Evolutionary conservation across 1,140 invertebrate species (phyloP), one percentile per base, ranked within the genome.

Genomic region (Antheraea mylitta): DNA sequence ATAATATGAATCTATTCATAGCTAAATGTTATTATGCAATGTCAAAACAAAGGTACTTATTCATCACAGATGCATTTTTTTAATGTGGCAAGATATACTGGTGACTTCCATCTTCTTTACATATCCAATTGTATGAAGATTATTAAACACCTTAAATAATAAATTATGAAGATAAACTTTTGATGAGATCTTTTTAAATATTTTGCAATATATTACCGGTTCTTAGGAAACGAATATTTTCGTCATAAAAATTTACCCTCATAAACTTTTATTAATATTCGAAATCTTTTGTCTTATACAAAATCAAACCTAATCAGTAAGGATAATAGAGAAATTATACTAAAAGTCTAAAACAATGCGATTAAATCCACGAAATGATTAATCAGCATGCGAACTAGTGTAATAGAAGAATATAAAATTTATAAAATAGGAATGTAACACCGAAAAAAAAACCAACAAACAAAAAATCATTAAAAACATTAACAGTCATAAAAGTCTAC

Each of bases 11-110:
- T 19, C 8, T 61, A 61, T 22, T 61, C 5, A 61, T 61, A 16
- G 10, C 45, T n/a, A 16, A 53, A 11, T 53, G 45, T 53, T 53
- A 53, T 80, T 83, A 80, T 81, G 77, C 76, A 74, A 73, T 64
- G 61, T 68, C 66, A 62, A 59, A 53, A 74, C 66, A 70, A 73
- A 76, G 72, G 73, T 77, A 75, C 72, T 74, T 68, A 77, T 81
- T n/a, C 87, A 89, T 89, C 86, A 89, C 85, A 89, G 85, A 83
- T 80, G 79, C 75, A 83, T 79, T 81, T 30, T 76, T 80, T 78
- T 71, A 76, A 75, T 72, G 68, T 80, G 83, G 83, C 83, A 86
- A 86, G 83, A 80, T 53, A 53, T 53, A 22, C 19, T 61, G 16
- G 3, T n/a, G 58, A 19, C 11, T 16, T 48, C 7, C 7, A 48